phyloP scores from a whole-genome alignment of 2,113 vertebrate species.

The Cephalophus harveyi region DNA sequence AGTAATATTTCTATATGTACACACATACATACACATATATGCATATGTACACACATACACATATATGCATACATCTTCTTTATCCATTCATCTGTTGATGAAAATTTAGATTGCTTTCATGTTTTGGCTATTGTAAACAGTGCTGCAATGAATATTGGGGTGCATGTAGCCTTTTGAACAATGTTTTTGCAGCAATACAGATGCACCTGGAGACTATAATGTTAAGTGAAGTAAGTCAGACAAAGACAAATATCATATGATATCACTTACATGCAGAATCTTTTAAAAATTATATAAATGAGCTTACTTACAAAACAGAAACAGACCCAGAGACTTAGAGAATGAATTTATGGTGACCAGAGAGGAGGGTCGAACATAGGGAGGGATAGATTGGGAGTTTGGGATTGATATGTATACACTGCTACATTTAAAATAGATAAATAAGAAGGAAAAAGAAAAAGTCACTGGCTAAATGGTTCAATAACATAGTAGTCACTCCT shows the following conservation, averaged over 20 bases:
- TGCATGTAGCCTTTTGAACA: neutral
- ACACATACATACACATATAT: neutral
- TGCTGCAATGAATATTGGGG: neutral
- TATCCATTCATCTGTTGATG: neutral
- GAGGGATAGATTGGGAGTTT: neutral
- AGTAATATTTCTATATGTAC: neutral
- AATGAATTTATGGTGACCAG: neutral
- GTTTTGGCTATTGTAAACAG: neutral
- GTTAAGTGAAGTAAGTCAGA: neutral
- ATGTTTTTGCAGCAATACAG: neutral
- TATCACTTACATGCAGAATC: neutral
- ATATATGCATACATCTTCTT: neutral
- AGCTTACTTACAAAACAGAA: neutral
- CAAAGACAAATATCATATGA: neutral
- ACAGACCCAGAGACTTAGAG: neutral
- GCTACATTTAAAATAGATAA: neutral
- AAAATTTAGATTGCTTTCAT: neutral
- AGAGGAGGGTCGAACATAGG: neutral
- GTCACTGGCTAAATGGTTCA: neutral
- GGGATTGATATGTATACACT: neutral
- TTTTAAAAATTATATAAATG: neutral
- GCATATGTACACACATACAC: no score
- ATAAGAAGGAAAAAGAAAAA: neutral
- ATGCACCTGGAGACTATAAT: neutral
- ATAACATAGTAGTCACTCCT: neutral